Evolutionary conservation across 2,797 vertebrate species (phyloP), one percentile per base, ranked within the genome.

Genomic region (Sylvilagus floridanus): DNA sequence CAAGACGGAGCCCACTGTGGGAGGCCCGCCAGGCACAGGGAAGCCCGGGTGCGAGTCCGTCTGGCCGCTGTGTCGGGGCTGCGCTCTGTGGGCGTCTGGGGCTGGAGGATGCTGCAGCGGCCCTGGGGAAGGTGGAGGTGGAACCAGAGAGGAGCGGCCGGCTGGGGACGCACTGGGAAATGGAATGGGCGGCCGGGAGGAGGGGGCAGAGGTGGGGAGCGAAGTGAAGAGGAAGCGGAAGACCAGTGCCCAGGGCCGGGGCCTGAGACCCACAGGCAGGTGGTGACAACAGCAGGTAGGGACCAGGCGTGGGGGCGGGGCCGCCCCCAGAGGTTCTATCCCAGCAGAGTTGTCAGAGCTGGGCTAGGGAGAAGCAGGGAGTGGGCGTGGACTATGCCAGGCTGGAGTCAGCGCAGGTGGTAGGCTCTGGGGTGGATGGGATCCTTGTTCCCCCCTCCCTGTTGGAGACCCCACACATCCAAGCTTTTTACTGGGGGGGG

Each of bases 341-440:
- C 73, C 32, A 65, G n/a, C 32, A 11, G 1, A 0, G 13, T n/a
- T 13, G 42, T 47, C 42, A 47, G 42, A 47, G 42, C 1, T 47
- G 42, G 63, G 35, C 8, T 60, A 6, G n/a, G 1, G 88, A 85
- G n/a, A 62, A 50, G 11, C 11, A 1, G 26, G 28, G 65, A 17
- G 10, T 5, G 28, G 28, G 28, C 14, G 0, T 35, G 1, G 7
- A 11, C 7, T 4, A 35, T 24, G 24, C 1, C 4, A 60, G 16
- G 32, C 62, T 47, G 62, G 62, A n/a, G 26, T 42, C 7, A 0
- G 60, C 19, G 28, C 0, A 2, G n/a, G 0, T 0, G n/a, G 57
- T 14, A 73, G 54, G 42, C 54, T 50, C 52, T 13, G 42, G 77
- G 62, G 54, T 1, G 54, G 54, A 11, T 10, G 60, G 63, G 24